Conservation (phyloP, 2,113 vertebrate species). For the Cryptotis parvus region DNA sequence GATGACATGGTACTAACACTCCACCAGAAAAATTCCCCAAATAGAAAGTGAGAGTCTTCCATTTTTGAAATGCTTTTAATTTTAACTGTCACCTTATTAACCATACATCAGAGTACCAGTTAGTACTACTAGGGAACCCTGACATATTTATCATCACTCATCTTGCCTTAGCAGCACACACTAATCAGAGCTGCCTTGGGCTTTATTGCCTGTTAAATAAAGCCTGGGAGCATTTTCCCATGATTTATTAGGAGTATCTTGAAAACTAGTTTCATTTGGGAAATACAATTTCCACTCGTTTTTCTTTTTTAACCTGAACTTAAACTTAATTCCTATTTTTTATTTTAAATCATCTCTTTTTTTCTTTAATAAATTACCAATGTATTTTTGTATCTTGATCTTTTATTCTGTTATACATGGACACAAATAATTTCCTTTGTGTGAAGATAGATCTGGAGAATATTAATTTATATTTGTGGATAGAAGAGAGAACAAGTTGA, state of each 20-base stretch:
- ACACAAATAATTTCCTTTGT: background rate
- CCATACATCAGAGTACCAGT: background rate
- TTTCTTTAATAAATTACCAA: background rate
- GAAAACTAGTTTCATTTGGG: slow-evolving; percentile 48
- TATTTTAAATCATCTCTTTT: slow-evolving; percentile 31
- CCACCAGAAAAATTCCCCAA: background rate
- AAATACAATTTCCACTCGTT: slow-evolving; percentile 34
- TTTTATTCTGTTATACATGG: slow-evolving; percentile 21
- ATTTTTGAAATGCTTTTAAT: slow-evolving; percentile 38
- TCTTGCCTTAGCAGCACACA: background rate
- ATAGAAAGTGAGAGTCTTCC: background rate
- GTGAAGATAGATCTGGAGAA: slow-evolving; percentile 4
- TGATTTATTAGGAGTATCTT: slow-evolving; percentile 55
- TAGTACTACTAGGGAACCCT: background rate
- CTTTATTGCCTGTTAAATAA: slow-evolving; percentile 40
- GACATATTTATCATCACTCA: background rate
- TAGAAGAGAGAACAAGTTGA: background rate
- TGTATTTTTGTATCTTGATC: slow-evolving; percentile 21
- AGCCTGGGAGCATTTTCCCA: slow-evolving; percentile 17
- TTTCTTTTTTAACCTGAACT: slow-evolving; percentile 62
- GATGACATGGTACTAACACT: background rate
- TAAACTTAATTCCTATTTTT: slow-evolving; percentile 53
- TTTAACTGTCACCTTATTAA: background rate
- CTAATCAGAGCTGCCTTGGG: background rate
- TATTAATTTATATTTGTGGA: slow-evolving; percentile 1